A percentile compares a stretch with the other conserved stretches of the same genome.
These are phyloP conservation scores for Dorcus parallelipipedus DNA, from an alignment of 2,888 invertebrate species.

Conservation along the genomic window DNA sequence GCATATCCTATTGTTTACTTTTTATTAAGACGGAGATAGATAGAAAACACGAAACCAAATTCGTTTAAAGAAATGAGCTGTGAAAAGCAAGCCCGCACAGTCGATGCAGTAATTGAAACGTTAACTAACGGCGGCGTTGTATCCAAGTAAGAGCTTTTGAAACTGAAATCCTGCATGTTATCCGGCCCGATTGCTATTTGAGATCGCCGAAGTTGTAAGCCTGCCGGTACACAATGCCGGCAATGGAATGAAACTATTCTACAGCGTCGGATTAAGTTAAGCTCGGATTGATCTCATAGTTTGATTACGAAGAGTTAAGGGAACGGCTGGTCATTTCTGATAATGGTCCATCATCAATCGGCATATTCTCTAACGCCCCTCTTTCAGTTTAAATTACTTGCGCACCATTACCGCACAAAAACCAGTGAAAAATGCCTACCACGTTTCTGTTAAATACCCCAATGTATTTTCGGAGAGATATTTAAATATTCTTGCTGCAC, in stretches of 20 bases:
- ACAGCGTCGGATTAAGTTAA: conserved; percentile 30
- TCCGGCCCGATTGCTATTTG: conserved; percentile 27
- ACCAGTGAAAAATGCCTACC: too few relatives aligned
- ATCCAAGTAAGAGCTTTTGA: conserved; percentile 23
- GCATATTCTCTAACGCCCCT: background rate
- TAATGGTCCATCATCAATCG: conserved; percentile 20
- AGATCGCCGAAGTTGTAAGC: conserved; percentile 29
- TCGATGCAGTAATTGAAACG: conserved; percentile 31
- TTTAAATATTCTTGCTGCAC: too few relatives aligned
- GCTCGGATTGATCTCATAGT: conserved; percentile 28
- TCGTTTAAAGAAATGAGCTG: too few relatives aligned
- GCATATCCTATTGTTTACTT: too few relatives aligned
- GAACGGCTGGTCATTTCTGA: conserved; percentile 29
- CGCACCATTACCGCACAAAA: background rate
- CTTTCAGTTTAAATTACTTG: background rate
- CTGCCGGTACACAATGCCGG: conserved; percentile 30
- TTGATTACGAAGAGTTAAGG: conserved; percentile 30
- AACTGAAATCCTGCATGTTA: conserved; percentile 31
- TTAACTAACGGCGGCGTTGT: conserved; percentile 30
- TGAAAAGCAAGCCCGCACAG: background rate
- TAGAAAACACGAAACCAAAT: too few relatives aligned
- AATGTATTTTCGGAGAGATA: too few relatives aligned
- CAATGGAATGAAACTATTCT: conserved; percentile 26
- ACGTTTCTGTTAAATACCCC: too few relatives aligned
- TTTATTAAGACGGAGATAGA: too few relatives aligned